phyloP scores from a whole-genome alignment of 2,797 vertebrate species.

The Parauchenoglanis ngamensis region DNA sequence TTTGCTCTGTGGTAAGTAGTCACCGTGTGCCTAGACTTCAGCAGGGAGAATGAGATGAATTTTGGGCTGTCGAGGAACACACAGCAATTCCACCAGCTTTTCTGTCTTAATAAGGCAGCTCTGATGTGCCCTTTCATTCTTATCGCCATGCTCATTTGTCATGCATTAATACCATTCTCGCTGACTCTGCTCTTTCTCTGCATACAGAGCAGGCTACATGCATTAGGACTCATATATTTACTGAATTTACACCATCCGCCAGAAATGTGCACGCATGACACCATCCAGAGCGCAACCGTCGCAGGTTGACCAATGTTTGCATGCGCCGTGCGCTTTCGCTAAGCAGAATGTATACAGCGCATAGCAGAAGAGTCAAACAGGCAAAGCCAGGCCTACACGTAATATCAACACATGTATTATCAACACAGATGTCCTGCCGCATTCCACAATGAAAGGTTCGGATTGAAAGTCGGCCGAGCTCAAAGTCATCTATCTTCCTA shows the following conservation, averaged over 20 bases:
- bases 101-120: slow-evolving; percentile 81
- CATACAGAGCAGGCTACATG: slow-evolving; percentile 78
- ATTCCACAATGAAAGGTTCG: slow-evolving; percentile 24
- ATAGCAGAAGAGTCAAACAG: slow-evolving; percentile 38
- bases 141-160: slow-evolving; percentile 78
- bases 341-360: slow-evolving; percentile 42
- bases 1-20: slow-evolving; percentile 22
- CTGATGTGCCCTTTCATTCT: slow-evolving; percentile 77
- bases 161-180: slow-evolving; percentile 80
- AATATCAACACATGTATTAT: slow-evolving; percentile 46
- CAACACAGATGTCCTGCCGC: slow-evolving; percentile 37
- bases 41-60: slow-evolving; percentile 37
- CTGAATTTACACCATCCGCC: slow-evolving; percentile 72
- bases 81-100: slow-evolving; percentile 66
- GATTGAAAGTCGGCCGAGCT: slow-evolving; percentile 41
- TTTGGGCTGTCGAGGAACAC: slow-evolving; percentile 39
- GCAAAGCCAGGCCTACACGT: slow-evolving; percentile 23
- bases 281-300: slow-evolving; percentile 22
- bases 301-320: slow-evolving; percentile 24
- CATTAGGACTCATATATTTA: slow-evolving; percentile 80
- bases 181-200: slow-evolving; percentile 77
- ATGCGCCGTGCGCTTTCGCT: slow-evolving; percentile 7
- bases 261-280: slow-evolving; percentile 39
- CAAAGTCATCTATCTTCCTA: slow-evolving; percentile 52
- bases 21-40: slow-evolving; percentile 31